Evolutionary conservation across 2,888 invertebrate genomes (phyloP).

Genomic region (Dugesia japonica): DNA sequence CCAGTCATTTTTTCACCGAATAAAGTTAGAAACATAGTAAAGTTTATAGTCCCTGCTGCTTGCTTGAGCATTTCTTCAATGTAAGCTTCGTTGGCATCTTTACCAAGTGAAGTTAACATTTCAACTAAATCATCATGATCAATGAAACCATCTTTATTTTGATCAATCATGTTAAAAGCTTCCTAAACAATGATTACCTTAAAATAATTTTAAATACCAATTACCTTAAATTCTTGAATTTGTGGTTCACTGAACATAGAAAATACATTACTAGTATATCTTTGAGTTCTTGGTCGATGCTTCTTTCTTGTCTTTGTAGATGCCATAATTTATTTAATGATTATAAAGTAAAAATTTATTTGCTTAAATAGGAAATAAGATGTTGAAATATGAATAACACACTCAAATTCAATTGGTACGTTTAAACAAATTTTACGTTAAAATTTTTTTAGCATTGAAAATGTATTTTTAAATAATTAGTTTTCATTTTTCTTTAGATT

Average conservation of each 20-base stretch:
- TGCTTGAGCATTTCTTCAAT: slow-evolving; percentile 44
- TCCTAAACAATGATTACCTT: slow-evolving; percentile 35
- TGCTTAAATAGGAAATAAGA: too few species aligned
- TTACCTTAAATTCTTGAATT: slow-evolving; percentile 47
- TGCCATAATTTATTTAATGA: slow-evolving; percentile 17
- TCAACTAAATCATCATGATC: slow-evolving; percentile 44
- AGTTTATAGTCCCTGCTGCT: slow-evolving; percentile 45
- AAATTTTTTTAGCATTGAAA: too few species aligned
- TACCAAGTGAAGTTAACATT: slow-evolving; percentile 45
- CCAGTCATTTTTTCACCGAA: slow-evolving; percentile 45
- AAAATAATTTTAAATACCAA: too few species aligned
- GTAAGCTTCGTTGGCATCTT: slow-evolving; percentile 43
- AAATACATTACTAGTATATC: slow-evolving; percentile 47
- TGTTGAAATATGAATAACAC: too few species aligned
- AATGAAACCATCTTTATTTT: slow-evolving; percentile 45
- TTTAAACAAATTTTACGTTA: too few species aligned
- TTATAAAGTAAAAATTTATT: too few species aligned
- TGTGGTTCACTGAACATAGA: slow-evolving; percentile 47
- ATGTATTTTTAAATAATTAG: too few species aligned
- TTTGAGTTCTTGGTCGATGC: slow-evolving; percentile 39
- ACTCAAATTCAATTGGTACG: too few species aligned
- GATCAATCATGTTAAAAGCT: slow-evolving; percentile 47
- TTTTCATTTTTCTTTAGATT: too few species aligned
- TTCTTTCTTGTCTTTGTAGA: slow-evolving; percentile 30
- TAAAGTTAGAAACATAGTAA: slow-evolving; percentile 47